Base-by-base conservation (phyloP, 2,888 invertebrate genomes). In the Unio pictorum region DNA sequence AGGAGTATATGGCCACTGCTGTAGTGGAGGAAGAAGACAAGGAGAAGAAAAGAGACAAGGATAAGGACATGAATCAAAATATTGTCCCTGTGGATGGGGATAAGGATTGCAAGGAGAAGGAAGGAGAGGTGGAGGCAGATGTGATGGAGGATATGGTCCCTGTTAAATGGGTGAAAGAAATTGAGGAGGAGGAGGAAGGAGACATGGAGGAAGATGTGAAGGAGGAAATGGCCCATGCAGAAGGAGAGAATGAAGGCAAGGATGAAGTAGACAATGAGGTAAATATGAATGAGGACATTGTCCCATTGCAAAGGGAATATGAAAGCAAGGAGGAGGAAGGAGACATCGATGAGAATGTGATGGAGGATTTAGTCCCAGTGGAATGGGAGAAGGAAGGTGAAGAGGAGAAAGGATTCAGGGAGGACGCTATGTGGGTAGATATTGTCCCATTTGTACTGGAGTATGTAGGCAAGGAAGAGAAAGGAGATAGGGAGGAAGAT, bases 251-350 rank as follows among this genome's bases (percentile, higher is more conserved):
- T 6, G 34, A 34, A 7, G 34, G 34, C 34, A 34, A 34, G 34
- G 34, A 34, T 7, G 34, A 30, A 84, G 81, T 66, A 78, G 79
- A 69, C 1, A 28, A 28, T 15, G 71, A 73, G 11, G 69, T 76
- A 45, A 75, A 81, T 20, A 74, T 76, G 1, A 81, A 74, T 61
- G 82, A 80, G 72, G 83, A 82, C 34, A 83, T 83, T n/a, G 68
- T 67, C n/a, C 61, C 30, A 5, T 5, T 64, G 0, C 77, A 78
- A 55, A 4, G 64, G 4, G 67, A 66, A 5, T 0, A 78, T 18
- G 75, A 74, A 6, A 34, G 55, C 6, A 59, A 56, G 4, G 65
- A 54, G 18, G 64, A 61, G 11, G 62, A 61, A 34, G 34, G 34
- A 20, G 71, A 62, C 15, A 69, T 66, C n/a, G 60, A 34, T 7